A percentile compares a stretch with the other conserved stretches of the same genome.
These are phyloP conservation scores for Ornithorhynchus anatinus DNA, from an alignment of 2,113 vertebrate species.

Conservation along the genomic window DNA sequence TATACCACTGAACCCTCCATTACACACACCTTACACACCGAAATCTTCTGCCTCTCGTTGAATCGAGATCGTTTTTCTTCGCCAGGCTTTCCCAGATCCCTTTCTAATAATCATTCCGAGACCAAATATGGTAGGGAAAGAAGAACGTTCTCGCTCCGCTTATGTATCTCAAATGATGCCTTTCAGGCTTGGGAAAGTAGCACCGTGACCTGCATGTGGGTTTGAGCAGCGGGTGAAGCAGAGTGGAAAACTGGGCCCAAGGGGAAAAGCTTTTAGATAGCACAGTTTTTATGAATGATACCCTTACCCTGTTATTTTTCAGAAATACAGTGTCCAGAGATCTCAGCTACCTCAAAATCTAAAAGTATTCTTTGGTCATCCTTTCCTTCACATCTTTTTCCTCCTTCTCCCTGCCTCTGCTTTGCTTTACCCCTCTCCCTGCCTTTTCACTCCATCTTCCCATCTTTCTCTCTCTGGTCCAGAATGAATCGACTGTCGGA, in stretches of 20 bases:
- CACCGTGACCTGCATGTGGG: neutral
- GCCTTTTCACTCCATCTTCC: neutral
- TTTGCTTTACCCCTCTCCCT: neutral
- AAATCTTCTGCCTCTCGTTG: conserved; percentile 4
- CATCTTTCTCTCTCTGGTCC: neutral
- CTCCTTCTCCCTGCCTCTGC: neutral
- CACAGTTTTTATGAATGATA: no score
- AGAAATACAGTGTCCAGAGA: no score
- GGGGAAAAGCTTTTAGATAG: neutral
- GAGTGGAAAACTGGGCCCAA: neutral
- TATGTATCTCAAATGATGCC: neutral
- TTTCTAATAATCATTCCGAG: conserved; percentile 23
- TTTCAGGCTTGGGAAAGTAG: neutral
- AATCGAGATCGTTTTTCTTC: conserved; percentile 31
- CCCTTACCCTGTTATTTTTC: no score
- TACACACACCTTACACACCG: neutral
- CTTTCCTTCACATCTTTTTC: neutral
- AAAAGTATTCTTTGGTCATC: no score
- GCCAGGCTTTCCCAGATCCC: conserved; percentile 28
- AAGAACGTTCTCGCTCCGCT: neutral
- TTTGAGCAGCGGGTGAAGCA: neutral
- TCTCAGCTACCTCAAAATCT: no score
- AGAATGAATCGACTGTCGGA: no score
- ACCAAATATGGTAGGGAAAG: neutral
- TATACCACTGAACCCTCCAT: neutral